A percentile compares a stretch with the other conserved stretches of the same genome.
Conservation (phyloP, 2,113 vertebrate genomes). For the Engystomops pustulosus region DNA sequence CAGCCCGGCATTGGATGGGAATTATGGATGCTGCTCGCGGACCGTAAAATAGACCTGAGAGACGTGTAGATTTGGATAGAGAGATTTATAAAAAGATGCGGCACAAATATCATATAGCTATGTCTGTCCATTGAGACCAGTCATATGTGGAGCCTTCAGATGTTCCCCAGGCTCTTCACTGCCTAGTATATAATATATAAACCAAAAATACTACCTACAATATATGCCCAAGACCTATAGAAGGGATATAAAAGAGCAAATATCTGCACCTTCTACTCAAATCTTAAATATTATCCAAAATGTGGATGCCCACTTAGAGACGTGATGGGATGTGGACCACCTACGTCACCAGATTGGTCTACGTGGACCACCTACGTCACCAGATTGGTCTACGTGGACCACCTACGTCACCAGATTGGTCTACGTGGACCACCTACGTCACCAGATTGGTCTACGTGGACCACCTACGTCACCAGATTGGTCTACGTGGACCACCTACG, state of each 20-base stretch:
- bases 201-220: not conserved
- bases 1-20: conserved; percentile 59
- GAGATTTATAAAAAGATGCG: not conserved
- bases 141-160: not conserved
- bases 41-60: not conserved
- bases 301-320: not conserved
- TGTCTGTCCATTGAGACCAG: not conserved
- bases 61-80: not conserved
- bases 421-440: too few relatives aligned
- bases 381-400: too few relatives aligned
- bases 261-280: not conserved
- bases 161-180: not conserved
- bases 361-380: too few relatives aligned
- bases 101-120: not conserved
- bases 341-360: too few relatives aligned
- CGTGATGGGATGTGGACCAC: too few relatives aligned
- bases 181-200: not conserved
- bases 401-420: too few relatives aligned
- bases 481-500: too few relatives aligned
- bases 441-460: too few relatives aligned
- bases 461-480: too few relatives aligned
- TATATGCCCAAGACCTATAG: not conserved
- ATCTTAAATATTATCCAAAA: not conserved
- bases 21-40: conserved; percentile 45
- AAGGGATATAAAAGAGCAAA: not conserved